These are phyloP conservation scores for Sterrhoptilus dennistouni DNA, from an alignment of 2,113 vertebrate species.

Conservation along the genomic window DNA sequence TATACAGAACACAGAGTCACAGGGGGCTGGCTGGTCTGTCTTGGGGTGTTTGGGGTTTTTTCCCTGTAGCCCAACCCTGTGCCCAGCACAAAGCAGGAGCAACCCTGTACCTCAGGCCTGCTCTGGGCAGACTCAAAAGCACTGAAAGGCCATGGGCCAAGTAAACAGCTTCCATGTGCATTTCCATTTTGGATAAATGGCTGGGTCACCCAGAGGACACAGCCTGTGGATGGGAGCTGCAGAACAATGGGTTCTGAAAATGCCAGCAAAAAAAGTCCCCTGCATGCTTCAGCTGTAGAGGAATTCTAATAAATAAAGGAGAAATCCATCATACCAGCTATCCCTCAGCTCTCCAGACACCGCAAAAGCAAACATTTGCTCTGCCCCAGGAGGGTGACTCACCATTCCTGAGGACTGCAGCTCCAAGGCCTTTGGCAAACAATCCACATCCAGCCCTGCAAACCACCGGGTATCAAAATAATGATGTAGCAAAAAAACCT, in stretches of 20 bases:
- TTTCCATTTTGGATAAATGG: constrained; percentile 15
- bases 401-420: neutral
- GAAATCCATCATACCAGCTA: neutral
- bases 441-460: accelerated
- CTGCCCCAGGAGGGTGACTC: neutral
- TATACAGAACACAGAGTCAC: neutral
- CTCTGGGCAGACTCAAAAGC: constrained; percentile 21
- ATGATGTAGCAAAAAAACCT: neutral
- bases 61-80: neutral
- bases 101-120: neutral
- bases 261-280: neutral
- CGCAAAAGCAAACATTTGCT: neutral
- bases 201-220: constrained; percentile 63
- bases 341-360: neutral
- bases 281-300: neutral
- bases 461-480: neutral
- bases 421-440: neutral
- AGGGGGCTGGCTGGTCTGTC: accelerated
- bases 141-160: neutral
- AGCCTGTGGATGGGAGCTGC: neutral
- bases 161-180: constrained; percentile 46
- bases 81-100: neutral
- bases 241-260: neutral
- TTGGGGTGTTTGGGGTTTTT: neutral
- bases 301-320: neutral